phyloP scores from a whole-genome alignment of 2,113 vertebrate species.

The Argyrosomus japonicus region DNA sequence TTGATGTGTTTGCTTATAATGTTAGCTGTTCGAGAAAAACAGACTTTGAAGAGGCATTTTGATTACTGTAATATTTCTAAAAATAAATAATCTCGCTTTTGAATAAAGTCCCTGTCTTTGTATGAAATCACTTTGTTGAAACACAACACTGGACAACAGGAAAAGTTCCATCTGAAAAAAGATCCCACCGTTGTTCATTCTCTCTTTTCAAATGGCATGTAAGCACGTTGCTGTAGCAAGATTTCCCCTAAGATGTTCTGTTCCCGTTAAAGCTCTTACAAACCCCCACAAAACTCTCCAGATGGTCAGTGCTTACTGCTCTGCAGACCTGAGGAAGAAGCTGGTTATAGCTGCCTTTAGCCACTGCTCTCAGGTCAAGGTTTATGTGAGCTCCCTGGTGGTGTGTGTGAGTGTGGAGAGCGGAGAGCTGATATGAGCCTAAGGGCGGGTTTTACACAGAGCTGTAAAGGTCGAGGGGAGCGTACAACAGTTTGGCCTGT shows the following conservation, averaged over 20 bases:
- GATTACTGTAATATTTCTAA: slow-evolving; percentile 28
- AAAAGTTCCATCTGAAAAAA: not conserved
- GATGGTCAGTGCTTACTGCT: slow-evolving; percentile 15
- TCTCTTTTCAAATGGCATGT: slow-evolving; percentile 2
- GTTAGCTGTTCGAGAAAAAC: not conserved
- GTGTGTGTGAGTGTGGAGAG: slow-evolving; percentile 25
- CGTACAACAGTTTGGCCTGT: slow-evolving; percentile 40
- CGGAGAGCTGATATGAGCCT: slow-evolving; percentile 31
- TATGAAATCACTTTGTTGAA: slow-evolving; percentile 30
- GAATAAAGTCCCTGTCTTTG: slow-evolving; percentile 23
- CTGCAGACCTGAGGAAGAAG: slow-evolving; percentile 29
- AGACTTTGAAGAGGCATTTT: slow-evolving; percentile 19
- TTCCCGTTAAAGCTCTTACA: not conserved
- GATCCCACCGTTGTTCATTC: not conserved
- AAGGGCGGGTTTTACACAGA: slow-evolving; percentile 53
- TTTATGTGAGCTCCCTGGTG: slow-evolving; percentile 54
- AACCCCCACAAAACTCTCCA: not conserved
- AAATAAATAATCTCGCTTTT: slow-evolving; percentile 22
- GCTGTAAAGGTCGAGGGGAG: slow-evolving; percentile 62
- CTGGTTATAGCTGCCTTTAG: slow-evolving; percentile 50
- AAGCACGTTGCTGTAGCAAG: not conserved
- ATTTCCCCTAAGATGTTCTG: not conserved
- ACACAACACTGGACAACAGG: not conserved
- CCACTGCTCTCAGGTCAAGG: slow-evolving; percentile 52
- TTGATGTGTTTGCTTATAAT: slow-evolving; percentile 35